Evolutionary conservation across 2,797 vertebrate species (phyloP).

Genomic region (Darevskia nairensis): DNA sequence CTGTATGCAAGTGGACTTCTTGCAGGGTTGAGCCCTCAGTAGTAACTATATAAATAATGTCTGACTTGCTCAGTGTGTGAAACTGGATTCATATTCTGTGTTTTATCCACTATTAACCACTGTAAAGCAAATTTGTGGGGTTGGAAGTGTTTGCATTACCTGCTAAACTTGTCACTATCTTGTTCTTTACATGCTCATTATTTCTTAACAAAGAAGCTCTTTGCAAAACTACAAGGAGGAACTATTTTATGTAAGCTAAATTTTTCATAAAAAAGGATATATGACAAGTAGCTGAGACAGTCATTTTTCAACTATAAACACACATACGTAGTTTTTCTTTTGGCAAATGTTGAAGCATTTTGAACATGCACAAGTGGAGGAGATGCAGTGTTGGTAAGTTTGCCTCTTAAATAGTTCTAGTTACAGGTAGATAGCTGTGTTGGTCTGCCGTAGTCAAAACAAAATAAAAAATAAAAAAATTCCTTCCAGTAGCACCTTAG

Average conservation of each 20-base stretch:
- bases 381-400: conserved; percentile 46
- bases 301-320: background rate
- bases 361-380: conserved; percentile 40
- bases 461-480: too few species aligned
- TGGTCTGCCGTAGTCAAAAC: too few species aligned
- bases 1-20: too few species aligned
- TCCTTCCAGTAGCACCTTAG: too few species aligned
- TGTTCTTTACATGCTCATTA: conserved; percentile 11
- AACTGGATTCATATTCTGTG: background rate
- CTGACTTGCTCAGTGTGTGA: background rate
- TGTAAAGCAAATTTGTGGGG: background rate
- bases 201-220: conserved; percentile 26
- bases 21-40: background rate
- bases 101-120: background rate
- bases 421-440: too few species aligned
- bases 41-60: background rate
- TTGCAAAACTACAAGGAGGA: conserved; percentile 18
- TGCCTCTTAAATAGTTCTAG: conserved; percentile 9
- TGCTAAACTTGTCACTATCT: conserved; percentile 3
- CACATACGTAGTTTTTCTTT: conserved; percentile 37
- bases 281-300: conserved; percentile 5
- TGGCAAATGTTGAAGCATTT: conserved; percentile 8
- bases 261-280: conserved; percentile 6
- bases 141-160: conserved; percentile 24
- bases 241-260: background rate